Base-by-base conservation (phyloP, 2,113 vertebrate species). In the Labrus mixtus region DNA sequence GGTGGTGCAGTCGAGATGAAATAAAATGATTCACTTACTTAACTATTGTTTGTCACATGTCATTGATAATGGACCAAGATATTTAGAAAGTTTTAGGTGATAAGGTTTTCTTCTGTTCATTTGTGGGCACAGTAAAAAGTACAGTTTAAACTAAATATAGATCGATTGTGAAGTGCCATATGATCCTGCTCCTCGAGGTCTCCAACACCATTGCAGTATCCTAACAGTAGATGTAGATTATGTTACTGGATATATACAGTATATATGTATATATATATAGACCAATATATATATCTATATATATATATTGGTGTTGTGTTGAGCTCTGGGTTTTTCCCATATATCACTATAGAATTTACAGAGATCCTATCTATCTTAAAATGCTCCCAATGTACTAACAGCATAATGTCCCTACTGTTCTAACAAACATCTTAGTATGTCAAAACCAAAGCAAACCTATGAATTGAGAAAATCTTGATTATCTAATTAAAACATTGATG, bases 1-100 rank as follows among this genome's bases (percentile, higher is more conserved):
- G 46, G 46, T 17, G 15, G 15, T 48, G 17, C 46, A 74, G 25
- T 62, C 69, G 54, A 68, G 22, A 73, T 39, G 67, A 53, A 43
- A 51, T 67, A 10, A 39, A 25, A 58, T 43, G 58, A 66, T 62
- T 45, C 56, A 15, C 17, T 6, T 8, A 53, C 9, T 59, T 71
- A 16, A 22, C n/a, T 63, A 7, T 55, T 73, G 4, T 65, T 43
- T 59, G 63, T 57, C 20, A 53, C 20, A 8, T 25, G 41, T 17
- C 23, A 71, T 39, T 25, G 50, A 48, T 39, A 37, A 62, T 72
- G 20, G 25, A 59, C 10, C 17, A 4, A 54, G 36, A 57, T 56
- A n/a, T 9, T 55, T 23, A 41, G 66, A 13, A 54, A 43, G 46
- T 48, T 48, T 17, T 6, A 29, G 4, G 69, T 36, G 39, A 60